Evolutionary conservation across 1,140 invertebrate species (phyloP).

Genomic region (Phymorhynchus buccinoides): DNA sequence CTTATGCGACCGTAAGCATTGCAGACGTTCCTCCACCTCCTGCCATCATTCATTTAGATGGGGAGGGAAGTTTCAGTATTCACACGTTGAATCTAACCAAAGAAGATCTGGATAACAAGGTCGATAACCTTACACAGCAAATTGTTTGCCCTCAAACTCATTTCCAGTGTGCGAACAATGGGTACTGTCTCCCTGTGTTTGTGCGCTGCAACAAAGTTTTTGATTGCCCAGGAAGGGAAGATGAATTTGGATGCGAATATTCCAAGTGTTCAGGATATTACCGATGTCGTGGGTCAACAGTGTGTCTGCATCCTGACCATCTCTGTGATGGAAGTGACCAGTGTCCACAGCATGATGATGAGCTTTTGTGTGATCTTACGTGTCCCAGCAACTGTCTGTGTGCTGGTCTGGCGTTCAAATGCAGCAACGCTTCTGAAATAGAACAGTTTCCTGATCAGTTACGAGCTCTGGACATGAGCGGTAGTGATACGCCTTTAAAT

Average conservation of each 20-base stretch:
- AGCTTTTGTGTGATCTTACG: slow-evolving; percentile 22
- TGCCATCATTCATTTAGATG: no score
- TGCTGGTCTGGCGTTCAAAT: slow-evolving; percentile 14
- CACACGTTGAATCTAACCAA: no score
- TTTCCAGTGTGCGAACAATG: no score
- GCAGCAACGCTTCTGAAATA: neutral
- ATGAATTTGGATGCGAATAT: neutral
- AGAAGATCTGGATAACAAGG: no score
- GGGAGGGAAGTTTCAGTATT: no score
- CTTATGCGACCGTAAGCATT: no score
- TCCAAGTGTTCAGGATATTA: neutral
- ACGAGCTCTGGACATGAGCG: neutral
- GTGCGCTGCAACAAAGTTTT: slow-evolving; percentile 6
- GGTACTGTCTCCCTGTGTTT: slow-evolving; percentile 9
- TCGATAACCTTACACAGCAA: no score
- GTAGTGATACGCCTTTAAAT: neutral
- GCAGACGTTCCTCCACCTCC: no score
- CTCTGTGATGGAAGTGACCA: slow-evolving; percentile 17
- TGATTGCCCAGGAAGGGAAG: neutral
- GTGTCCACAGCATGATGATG: neutral
- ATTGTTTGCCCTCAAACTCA: no score
- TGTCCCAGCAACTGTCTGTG: slow-evolving; percentile 48
- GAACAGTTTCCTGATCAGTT: neutral
- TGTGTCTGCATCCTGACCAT: slow-evolving; percentile 19
- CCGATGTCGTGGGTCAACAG: neutral